Percentiles rank a stretch among this genome's conserved stretches.
These are phyloP conservation scores for Peromyscus aztecus DNA, from an alignment of 2,797 vertebrate genomes.

Conservation along the genomic window DNA sequence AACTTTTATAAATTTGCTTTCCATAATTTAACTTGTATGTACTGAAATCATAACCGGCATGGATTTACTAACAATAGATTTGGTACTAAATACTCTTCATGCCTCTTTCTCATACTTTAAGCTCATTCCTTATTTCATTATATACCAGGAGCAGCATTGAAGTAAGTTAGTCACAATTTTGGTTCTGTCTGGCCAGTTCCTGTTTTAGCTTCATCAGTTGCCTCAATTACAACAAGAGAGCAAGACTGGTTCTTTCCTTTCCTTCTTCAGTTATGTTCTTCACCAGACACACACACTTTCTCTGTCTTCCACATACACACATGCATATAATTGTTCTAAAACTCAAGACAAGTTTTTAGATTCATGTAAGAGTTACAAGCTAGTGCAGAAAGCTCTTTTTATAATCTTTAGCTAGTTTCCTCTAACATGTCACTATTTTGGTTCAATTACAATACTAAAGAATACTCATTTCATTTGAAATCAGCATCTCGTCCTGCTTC, in stretches of 20 bases:
- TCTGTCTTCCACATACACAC: background rate
- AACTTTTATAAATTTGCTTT: constrained; percentile 64
- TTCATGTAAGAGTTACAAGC: background rate
- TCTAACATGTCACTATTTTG: background rate
- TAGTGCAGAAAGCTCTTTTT: background rate
- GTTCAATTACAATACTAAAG: background rate
- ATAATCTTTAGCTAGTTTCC: background rate
- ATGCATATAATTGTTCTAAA: background rate
- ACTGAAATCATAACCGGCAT: background rate
- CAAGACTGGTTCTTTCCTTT: background rate
- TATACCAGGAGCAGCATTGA: background rate
- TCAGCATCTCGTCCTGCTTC: background rate
- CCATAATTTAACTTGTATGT: constrained; percentile 2
- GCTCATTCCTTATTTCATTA: constrained; percentile 3
- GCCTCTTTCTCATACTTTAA: background rate
- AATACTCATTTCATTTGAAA: constrained; percentile 25
- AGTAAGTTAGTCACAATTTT: constrained; percentile 13
- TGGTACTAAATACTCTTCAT: constrained; percentile 18
- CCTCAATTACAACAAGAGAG: background rate
- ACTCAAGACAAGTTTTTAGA: background rate
- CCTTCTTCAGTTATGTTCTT: background rate
- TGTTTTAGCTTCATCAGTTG: constrained; percentile 11
- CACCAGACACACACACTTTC: background rate
- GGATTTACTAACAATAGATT: constrained; percentile 45
- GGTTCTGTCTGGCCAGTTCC: background rate